Evolutionary conservation across 2,888 invertebrate species (phyloP).

Genomic region (Pomacea canaliculata): DNA sequence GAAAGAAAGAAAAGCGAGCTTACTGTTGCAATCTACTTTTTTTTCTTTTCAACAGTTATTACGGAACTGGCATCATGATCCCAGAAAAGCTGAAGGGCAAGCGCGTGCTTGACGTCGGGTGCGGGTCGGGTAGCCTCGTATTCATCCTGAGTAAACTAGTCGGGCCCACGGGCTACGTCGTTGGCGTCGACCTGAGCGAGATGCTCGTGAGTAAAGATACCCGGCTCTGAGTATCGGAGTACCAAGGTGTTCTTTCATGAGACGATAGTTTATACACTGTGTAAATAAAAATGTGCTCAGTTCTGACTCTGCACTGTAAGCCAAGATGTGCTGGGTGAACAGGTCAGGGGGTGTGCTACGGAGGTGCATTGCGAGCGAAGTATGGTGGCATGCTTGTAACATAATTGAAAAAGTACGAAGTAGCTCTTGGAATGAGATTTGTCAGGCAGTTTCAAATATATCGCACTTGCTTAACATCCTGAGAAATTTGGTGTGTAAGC

Average conservation of each 20-base stretch:
- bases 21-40: neutral
- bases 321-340: too few species aligned
- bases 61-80: conserved; percentile 48
- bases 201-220: conserved; percentile 36
- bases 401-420: too few species aligned
- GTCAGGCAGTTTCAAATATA: neutral
- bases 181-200: conserved; percentile 48
- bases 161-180: conserved; percentile 44
- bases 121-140: conserved; percentile 49
- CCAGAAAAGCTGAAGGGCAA: conserved; percentile 43
- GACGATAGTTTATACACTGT: too few species aligned
- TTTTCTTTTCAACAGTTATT: conserved; percentile 40
- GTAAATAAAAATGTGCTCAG: neutral
- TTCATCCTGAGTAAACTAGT: conserved; percentile 50
- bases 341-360: too few species aligned
- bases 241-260: neutral
- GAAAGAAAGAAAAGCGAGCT: too few species aligned
- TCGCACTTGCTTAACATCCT: neutral
- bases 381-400: too few species aligned
- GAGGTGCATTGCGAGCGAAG: too few species aligned
- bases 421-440: too few species aligned
- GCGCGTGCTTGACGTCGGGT: conserved; percentile 50
- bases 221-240: neutral
- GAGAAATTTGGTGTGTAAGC: neutral
- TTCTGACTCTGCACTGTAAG: neutral